Base-by-base conservation (phyloP, 2,113 vertebrate species). In the Tragelaphus imberbis region DNA sequence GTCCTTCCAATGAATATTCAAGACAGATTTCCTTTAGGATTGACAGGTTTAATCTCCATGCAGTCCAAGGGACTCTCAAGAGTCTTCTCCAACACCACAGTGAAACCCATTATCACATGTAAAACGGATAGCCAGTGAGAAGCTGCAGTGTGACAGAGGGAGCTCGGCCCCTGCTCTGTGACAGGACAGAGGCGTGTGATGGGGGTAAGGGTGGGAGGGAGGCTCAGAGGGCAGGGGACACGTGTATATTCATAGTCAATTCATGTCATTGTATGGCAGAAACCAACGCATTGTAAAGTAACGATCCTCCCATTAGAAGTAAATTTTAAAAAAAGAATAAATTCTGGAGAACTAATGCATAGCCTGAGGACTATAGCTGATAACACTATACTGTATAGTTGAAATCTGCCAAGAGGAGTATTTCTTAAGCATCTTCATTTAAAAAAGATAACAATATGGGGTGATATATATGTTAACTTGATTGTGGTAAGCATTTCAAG, bases 211-310 rank as follows among this genome's bases (percentile, higher is more conserved):
- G 68, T 6, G 36, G 36, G 11, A 75, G 36, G 68, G 19, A 75
- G 36, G 68, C 0, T 40, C 68, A 75, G 68, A 75, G 11, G 68
- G 68, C n/a, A 71, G 36, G 19, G n/a, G 19, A 13, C 68, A 40
- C 1, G 21, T 25, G 68, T 25, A 23, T 23, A 25, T 21, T 40
- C 1, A 23, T 0, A 1, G 68, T 25, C 11, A 13, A 13, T 25
- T 75, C 21, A 25, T 23, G 11, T 6, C 36, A 9, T 11, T 23
- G 36, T 44, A 13, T 10, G 11, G 36, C 71, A 25, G 71, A 25
- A 44, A 75, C 71, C 71, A 25, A 25, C 71, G 14, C 21, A 7
- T 2, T 44, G 1, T 25, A 75, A 75, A 44, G 21, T 36, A 13
- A 75, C 0, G 10, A 40, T 25, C 71, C 36, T 44, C 71, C 71